Conservation (phyloP, 2,113 vertebrate species). For the Pogona vitticeps region DNA sequence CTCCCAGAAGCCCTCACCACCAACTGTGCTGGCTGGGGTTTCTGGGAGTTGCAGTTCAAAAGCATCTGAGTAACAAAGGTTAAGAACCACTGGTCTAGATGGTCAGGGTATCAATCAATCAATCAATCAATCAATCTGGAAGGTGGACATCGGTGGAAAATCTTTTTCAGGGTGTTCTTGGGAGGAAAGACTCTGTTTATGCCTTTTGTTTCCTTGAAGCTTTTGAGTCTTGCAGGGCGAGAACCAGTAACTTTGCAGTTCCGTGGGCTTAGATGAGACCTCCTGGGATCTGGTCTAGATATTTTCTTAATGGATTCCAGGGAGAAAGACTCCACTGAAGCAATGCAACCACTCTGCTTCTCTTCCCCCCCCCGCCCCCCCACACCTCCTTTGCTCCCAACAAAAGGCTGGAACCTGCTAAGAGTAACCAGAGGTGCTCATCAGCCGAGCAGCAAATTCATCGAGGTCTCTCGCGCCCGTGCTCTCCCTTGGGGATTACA, state of each 20-base stretch:
- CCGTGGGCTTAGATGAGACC: too few relatives aligned
- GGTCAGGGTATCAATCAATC: too few relatives aligned
- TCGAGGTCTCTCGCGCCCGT: not conserved
- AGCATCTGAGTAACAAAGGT: too few relatives aligned
- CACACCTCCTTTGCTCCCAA: too few relatives aligned
- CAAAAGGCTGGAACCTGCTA: not conserved
- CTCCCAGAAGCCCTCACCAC: too few relatives aligned
- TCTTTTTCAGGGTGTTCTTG: not conserved
- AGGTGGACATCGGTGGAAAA: not conserved
- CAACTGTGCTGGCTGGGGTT: too few relatives aligned
- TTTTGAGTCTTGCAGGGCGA: not conserved
- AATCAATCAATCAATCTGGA: too few relatives aligned
- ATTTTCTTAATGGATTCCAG: not conserved
- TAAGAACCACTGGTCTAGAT: too few relatives aligned
- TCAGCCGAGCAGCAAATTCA: rapidly evolving
- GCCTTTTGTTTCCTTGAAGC: not conserved
- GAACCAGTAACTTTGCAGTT: not conserved
- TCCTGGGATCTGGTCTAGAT: not conserved
- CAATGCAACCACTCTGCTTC: not conserved
- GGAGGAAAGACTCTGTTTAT: too few relatives aligned
- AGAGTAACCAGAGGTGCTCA: not conserved
- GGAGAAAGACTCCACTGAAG: not conserved
- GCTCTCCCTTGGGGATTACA: not conserved
- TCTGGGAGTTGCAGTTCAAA: too few relatives aligned
- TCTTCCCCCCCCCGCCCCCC: not conserved